A percentile compares a stretch with the other conserved stretches of the same genome.
Conservation (phyloP, 2,888 invertebrate species). For the Pyrocoelia pectoralis region DNA sequence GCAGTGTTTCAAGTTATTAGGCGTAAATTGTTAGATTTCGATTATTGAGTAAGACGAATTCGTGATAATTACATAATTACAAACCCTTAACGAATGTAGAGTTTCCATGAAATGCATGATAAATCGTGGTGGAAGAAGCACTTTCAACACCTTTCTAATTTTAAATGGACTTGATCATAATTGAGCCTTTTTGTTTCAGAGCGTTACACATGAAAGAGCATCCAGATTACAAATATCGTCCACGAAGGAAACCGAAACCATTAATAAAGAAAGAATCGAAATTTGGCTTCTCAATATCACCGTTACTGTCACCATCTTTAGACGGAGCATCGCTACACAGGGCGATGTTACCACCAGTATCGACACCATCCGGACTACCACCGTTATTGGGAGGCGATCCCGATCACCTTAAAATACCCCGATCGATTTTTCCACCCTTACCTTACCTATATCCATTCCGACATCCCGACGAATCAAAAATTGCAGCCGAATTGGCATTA, state of each 20-base stretch:
- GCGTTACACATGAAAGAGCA: slow-evolving; percentile 94
- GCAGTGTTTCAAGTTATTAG: no score
- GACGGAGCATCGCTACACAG: slow-evolving; percentile 62
- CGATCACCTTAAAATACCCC: slow-evolving; percentile 70
- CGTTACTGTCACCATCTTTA: slow-evolving; percentile 66
- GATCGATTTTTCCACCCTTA: slow-evolving; percentile 74
- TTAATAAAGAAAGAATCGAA: slow-evolving; percentile 82
- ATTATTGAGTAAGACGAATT: no score
- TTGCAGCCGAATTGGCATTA: slow-evolving; percentile 75
- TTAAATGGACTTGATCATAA: no score
- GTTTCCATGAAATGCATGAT: no score
- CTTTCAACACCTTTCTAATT: no score
- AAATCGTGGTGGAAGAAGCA: no score
- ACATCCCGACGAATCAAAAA: slow-evolving; percentile 65
- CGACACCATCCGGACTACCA: slow-evolving; percentile 61
- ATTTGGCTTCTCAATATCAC: slow-evolving; percentile 73
- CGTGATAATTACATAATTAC: no score
- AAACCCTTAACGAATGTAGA: no score
- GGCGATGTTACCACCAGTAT: slow-evolving; percentile 59
- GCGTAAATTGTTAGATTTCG: no score
- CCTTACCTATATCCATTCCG: slow-evolving; percentile 77
- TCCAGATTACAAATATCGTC: slow-evolving; percentile 91
- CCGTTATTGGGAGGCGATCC: slow-evolving; percentile 62
- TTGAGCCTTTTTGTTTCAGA: slow-evolving; percentile 66
- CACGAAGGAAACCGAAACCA: slow-evolving; percentile 86